These are phyloP conservation scores for Anniella stebbinsi DNA, from an alignment of 2,797 vertebrate genomes.

Conservation along the genomic window DNA sequence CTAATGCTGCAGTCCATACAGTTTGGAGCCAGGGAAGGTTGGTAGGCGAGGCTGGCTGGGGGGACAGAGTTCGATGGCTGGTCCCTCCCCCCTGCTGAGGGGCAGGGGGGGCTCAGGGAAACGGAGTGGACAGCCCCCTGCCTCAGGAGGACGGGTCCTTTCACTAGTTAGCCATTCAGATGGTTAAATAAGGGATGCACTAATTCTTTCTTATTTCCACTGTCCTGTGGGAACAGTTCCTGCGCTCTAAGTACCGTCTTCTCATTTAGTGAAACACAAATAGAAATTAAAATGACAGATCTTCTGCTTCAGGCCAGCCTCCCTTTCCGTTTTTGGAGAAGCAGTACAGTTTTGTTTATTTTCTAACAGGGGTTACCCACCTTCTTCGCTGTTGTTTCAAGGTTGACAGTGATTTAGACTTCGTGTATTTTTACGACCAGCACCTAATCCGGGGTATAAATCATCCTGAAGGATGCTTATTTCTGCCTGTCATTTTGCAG, in stretches of 20 bases:
- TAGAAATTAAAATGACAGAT: background rate
- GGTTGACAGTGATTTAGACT: slow-evolving; percentile 73
- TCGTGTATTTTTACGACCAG: slow-evolving; percentile 58
- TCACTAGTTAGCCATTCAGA: too few species aligned
- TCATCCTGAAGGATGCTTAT: slow-evolving; percentile 66
- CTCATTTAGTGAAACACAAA: slow-evolving; percentile 2
- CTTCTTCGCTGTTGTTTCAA: slow-evolving; percentile 53
- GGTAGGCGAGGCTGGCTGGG: too few species aligned
- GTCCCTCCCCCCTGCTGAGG: too few species aligned
- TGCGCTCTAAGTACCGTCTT: background rate
- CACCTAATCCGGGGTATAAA: slow-evolving; percentile 65
- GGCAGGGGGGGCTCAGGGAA: too few species aligned
- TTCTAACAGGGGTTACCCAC: slow-evolving; percentile 41
- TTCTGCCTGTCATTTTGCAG: slow-evolving; percentile 65
- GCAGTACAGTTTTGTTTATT: slow-evolving; percentile 26
- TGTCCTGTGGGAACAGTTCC: background rate
- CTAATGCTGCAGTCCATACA: too few species aligned
- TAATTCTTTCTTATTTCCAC: too few species aligned
- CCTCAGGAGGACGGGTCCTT: too few species aligned
- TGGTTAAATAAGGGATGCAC: background rate
- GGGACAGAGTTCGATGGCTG: too few species aligned
- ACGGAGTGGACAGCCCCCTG: too few species aligned
- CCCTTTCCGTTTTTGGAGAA: background rate
- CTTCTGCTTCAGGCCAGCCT: background rate
- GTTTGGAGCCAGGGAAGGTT: too few species aligned